Percentiles rank a stretch among this genome's conserved stretches.
Evolutionary conservation across 2,113 vertebrate species (phyloP).

Genomic region (Machaerirhynchus nigripectus): DNA sequence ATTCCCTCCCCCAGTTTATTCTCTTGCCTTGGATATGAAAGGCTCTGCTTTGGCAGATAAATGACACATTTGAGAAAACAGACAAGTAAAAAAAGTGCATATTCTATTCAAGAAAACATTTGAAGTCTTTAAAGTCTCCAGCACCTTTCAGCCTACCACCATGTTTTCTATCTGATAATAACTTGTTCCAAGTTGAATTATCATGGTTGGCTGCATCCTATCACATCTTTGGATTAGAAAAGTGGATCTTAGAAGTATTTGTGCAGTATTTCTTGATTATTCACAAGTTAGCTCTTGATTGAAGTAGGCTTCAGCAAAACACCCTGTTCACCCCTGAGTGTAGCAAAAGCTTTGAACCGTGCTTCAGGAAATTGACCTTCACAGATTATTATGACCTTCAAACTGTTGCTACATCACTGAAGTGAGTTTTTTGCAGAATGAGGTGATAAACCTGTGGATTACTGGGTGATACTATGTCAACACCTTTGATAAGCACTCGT

Average conservation of each 20-base stretch:
- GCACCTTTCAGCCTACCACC: slow-evolving; percentile 71
- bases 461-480: slow-evolving; percentile 58
- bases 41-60: background rate
- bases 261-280: slow-evolving; percentile 76
- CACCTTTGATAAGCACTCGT: slow-evolving; percentile 34
- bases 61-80: background rate
- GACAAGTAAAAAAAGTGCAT: slow-evolving; percentile 4
- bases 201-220: slow-evolving; percentile 74
- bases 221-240: slow-evolving; percentile 75
- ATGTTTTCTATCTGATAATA: slow-evolving; percentile 72
- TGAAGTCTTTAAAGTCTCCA: slow-evolving; percentile 55
- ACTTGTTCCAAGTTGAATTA: slow-evolving; percentile 75
- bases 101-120: slow-evolving; percentile 34
- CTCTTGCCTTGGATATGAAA: background rate
- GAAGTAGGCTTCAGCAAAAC: slow-evolving; percentile 75
- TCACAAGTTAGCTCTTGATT: slow-evolving; percentile 75
- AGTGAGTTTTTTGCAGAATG: slow-evolving; percentile 63
- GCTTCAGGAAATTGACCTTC: slow-evolving; percentile 76
- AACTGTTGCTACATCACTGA: slow-evolving; percentile 48
- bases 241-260: slow-evolving; percentile 68
- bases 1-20: background rate
- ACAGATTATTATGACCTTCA: slow-evolving; percentile 83
- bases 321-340: slow-evolving; percentile 11
- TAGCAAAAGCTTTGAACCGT: slow-evolving; percentile 71
- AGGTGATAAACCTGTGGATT: slow-evolving; percentile 73